phyloP scores from a whole-genome alignment of 2,888 invertebrate species.

The Neocrepidodera transversa region DNA sequence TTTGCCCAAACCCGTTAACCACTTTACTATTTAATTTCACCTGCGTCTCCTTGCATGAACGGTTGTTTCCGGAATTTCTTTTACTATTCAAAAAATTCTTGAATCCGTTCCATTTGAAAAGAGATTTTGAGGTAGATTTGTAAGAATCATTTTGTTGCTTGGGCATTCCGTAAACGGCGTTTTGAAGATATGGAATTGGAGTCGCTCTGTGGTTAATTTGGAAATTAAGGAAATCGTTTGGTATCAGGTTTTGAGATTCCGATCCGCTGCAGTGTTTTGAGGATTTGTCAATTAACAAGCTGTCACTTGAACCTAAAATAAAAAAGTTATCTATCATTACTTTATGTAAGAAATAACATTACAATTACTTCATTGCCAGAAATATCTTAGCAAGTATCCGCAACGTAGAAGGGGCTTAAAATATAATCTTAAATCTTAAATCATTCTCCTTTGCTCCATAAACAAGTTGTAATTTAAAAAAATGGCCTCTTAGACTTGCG shows the following conservation, averaged over 20 bases:
- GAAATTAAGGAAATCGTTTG: slow-evolving; percentile 63
- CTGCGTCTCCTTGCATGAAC: slow-evolving; percentile 48
- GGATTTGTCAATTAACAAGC: slow-evolving; percentile 70
- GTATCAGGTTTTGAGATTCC: slow-evolving; percentile 63
- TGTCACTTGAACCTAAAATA: slow-evolving; percentile 62
- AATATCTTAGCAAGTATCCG: too few relatives aligned
- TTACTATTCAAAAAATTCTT: slow-evolving; percentile 60
- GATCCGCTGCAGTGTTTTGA: slow-evolving; percentile 65
- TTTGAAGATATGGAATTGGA: slow-evolving; percentile 76
- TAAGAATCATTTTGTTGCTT: slow-evolving; percentile 56
- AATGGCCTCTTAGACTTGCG: too few relatives aligned
- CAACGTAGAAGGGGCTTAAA: too few relatives aligned
- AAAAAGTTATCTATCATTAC: too few relatives aligned
- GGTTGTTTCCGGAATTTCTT: slow-evolving; percentile 42
- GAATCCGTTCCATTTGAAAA: slow-evolving; percentile 63
- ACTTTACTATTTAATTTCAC: slow-evolving; percentile 65
- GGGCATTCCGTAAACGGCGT: slow-evolving; percentile 69
- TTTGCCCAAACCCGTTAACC: slow-evolving; percentile 61
- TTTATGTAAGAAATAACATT: too few relatives aligned
- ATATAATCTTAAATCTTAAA: too few relatives aligned
- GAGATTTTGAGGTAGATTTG: slow-evolving; percentile 44
- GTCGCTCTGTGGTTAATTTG: slow-evolving; percentile 62
- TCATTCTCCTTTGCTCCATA: too few relatives aligned
- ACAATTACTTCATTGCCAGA: too few relatives aligned
- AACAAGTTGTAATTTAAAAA: too few relatives aligned